Base-by-base conservation (phyloP, 2,113 vertebrate genomes). In the Uropsilus gracilis region DNA sequence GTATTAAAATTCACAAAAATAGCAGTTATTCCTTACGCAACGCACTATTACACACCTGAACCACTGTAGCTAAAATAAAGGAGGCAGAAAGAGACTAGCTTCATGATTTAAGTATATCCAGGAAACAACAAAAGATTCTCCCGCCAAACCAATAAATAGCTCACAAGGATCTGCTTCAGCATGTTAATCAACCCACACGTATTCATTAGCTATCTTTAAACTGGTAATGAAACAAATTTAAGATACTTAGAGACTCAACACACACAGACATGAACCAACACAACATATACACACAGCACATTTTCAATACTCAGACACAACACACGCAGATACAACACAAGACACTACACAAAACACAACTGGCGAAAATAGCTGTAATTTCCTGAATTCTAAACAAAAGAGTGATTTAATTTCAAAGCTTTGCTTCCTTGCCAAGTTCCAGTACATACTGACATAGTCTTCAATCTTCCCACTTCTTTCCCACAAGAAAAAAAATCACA, bases 61-160 rank as follows among this genome's bases (percentile, higher is more conserved):
- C 77, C 57, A 72, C 0, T 68, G 55, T 24, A 81, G 46, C 24
- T 78, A 55, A 96, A 86, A 69, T 28, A 8, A 7, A 0, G 17
- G 22, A 75, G 53, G 87, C 53, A 75, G 48, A 48, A 63, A 77
- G 28, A 66, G 42, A 50, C 63, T 68, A 46, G 66, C 46, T 76
- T 68, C 42, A 26, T 2, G 48, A 93, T 28, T 50, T 73, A 53
- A 63, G 30, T 53, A 71, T 39, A 93, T 80, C 87, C 82, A 93
- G 64, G 80, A 90, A 95, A 77, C 26, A 95, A 77, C 26, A 66
- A 42, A 73, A 94, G 57, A 75, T 55, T 72, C 53, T 96, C 89
- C 71, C 24, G 13, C 46, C 84, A 94, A 78, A 69, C 83, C 82
- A 57, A 71, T 32, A 12, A 81, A 59, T 5, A 44, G 82, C 39